Evolutionary conservation across 2,888 invertebrate genomes (phyloP).

Genomic region (Diarsia dahlii): DNA sequence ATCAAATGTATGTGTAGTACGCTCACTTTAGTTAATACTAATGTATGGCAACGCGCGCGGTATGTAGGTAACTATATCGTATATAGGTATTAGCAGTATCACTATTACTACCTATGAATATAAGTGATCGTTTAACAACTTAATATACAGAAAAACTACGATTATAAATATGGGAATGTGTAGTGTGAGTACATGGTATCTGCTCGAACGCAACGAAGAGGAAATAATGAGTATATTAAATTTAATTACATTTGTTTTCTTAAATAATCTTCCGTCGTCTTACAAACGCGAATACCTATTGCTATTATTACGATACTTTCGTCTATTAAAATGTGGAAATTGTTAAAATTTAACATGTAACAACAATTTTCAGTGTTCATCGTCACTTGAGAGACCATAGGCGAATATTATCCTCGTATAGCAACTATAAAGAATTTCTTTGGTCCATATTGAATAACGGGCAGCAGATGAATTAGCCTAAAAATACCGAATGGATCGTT

Average conservation of each 20-base stretch:
- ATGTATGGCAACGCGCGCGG: constrained; percentile 87
- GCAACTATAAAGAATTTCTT: constrained; percentile 74
- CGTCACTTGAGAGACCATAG: constrained; percentile 72
- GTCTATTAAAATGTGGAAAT: constrained; percentile 77
- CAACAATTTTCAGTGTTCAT: constrained; percentile 81
- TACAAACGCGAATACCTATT: constrained; percentile 70
- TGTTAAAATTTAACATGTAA: constrained; percentile 86
- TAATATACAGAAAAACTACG: constrained; percentile 82
- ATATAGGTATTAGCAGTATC: constrained; percentile 69
- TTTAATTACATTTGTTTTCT: constrained; percentile 48
- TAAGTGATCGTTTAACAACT: constrained; percentile 71
- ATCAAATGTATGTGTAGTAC: constrained; percentile 52
- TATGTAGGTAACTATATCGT: constrained; percentile 86
- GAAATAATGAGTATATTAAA: constrained; percentile 42
- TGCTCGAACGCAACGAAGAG: constrained; percentile 48
- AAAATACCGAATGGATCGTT: constrained; percentile 48
- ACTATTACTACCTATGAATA: constrained; percentile 76
- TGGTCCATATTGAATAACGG: constrained; percentile 77
- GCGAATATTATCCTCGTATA: constrained; percentile 55
- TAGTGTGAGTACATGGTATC: constrained; percentile 67
- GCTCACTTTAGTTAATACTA: constrained; percentile 68
- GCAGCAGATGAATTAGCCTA: constrained; percentile 59
- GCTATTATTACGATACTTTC: constrained; percentile 68
- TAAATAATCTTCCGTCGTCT: constrained; percentile 66
- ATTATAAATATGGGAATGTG: constrained; percentile 83